Conservation (phyloP, 35 echinoderm and acorn worm genomes). For the Acanthaster planci region DNA sequence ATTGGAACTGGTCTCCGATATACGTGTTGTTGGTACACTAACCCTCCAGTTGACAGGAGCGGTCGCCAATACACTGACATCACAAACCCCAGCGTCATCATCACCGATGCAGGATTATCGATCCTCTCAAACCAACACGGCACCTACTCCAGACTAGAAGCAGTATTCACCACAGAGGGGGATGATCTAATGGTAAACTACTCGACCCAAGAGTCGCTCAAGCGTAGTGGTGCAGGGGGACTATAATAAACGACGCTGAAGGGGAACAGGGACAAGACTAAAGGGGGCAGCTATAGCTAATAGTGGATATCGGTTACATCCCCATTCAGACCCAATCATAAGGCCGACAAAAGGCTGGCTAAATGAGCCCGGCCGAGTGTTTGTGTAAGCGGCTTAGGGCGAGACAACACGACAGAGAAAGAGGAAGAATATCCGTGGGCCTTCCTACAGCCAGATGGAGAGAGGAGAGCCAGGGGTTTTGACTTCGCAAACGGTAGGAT, state of each 20-base stretch:
- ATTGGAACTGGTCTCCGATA: too few relatives aligned
- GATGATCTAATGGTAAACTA: not conserved
- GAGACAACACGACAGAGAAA: not conserved
- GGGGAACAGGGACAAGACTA: not conserved
- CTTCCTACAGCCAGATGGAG: too few relatives aligned
- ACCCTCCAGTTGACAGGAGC: too few relatives aligned
- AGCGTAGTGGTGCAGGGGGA: not conserved
- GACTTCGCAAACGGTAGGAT: not conserved
- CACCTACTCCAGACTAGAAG: too few relatives aligned
- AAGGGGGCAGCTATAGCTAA: not conserved
- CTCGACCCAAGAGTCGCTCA: not conserved
- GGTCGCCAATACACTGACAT: too few relatives aligned
- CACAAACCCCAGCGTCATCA: too few relatives aligned
- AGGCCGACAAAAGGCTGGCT: not conserved
- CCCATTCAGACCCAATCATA: not conserved
- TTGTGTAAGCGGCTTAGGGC: slow-evolving; percentile 21
- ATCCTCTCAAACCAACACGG: not conserved
- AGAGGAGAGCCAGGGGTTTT: too few relatives aligned
- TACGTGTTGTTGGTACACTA: too few relatives aligned
- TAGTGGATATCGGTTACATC: slow-evolving; percentile 7
- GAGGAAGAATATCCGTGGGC: too few relatives aligned
- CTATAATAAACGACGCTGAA: not conserved
- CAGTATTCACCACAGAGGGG: too few relatives aligned
- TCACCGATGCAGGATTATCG: not conserved
- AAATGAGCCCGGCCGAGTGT: slow-evolving; percentile 14